These are phyloP conservation scores for Oscheius myriophilus DNA, from an alignment of 2,888 invertebrate species.

Conservation along the genomic window DNA sequence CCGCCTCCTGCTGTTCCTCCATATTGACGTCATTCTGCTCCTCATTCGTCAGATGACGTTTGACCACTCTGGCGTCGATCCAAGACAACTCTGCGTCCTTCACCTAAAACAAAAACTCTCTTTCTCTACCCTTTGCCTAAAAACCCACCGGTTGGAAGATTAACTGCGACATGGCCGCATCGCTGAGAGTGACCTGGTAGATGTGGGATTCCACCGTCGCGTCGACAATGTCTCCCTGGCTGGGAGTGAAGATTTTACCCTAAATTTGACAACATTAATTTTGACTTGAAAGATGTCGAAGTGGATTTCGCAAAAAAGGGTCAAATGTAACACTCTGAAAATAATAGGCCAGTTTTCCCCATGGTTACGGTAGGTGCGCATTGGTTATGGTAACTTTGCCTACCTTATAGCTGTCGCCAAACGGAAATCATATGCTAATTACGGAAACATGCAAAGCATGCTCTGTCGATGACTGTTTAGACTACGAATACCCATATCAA, in stretches of 20 bases:
- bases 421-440: no score
- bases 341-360: not conserved
- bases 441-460: no score
- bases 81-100: conserved; percentile 94
- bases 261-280: no score
- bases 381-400: no score
- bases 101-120: conserved; percentile 76
- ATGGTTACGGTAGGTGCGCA: no score
- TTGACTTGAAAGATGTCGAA: no score
- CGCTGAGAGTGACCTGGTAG: conserved; percentile 81
- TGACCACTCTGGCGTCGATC: conserved; percentile 75
- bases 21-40: conserved; percentile 30
- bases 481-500: no score
- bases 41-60: conserved; percentile 50
- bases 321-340: not conserved
- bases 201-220: conserved; percentile 97
- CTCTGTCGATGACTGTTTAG: no score
- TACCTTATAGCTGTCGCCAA: no score
- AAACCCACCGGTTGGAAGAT: conserved; percentile 31
- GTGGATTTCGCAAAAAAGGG: not conserved
- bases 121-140: not conserved
- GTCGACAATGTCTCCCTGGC: conserved; percentile 82
- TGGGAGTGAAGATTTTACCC: conserved; percentile 82
- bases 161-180: conserved; percentile 40
- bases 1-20: conserved; percentile 8